Percentiles rank a stretch among this genome's conserved stretches.
Conservation (phyloP, 2,888 invertebrate genomes). For the Drosophila niveifrons region DNA sequence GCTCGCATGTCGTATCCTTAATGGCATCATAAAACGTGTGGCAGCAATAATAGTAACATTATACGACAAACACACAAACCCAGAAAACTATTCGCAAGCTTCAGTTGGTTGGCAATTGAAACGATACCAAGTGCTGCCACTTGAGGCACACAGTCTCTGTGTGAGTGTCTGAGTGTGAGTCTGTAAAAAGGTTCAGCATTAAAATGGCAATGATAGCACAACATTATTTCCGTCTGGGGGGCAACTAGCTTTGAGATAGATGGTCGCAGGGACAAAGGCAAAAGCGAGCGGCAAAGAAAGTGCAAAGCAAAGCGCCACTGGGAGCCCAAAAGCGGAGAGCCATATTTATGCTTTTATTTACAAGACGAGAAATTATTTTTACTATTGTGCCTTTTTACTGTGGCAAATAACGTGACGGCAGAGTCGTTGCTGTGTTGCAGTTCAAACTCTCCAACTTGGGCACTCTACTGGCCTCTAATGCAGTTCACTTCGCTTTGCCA, state of each 20-base stretch:
- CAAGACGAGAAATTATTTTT: slow-evolving; percentile 62
- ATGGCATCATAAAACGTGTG: slow-evolving; percentile 68
- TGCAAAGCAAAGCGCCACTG: slow-evolving; percentile 40
- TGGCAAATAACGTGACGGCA: slow-evolving; percentile 53
- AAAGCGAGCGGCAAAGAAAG: slow-evolving; percentile 17
- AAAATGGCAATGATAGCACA: slow-evolving; percentile 62
- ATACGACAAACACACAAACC: slow-evolving; percentile 30
- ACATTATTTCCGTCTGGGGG: slow-evolving; percentile 74
- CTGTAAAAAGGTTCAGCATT: slow-evolving; percentile 40
- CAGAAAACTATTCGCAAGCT: slow-evolving; percentile 21
- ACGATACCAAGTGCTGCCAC: slow-evolving; percentile 31
- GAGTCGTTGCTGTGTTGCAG: slow-evolving; percentile 5
- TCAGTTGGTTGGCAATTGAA: slow-evolving; percentile 34
- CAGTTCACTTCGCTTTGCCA: slow-evolving; percentile 44
- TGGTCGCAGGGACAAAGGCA: slow-evolving; percentile 14
- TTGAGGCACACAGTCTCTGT: slow-evolving; percentile 16
- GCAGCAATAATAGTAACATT: slow-evolving; percentile 48
- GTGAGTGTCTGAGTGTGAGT: background rate
- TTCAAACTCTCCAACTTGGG: slow-evolving; percentile 18
- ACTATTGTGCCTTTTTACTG: slow-evolving; percentile 48
- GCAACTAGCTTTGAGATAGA: slow-evolving; percentile 48
- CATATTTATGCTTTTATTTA: slow-evolving; percentile 69
- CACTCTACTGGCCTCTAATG: slow-evolving; percentile 40
- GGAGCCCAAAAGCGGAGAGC: slow-evolving; percentile 19
- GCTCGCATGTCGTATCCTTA: slow-evolving; percentile 54